phyloP scores from a whole-genome alignment of 2,888 invertebrate genomes.

The Ditula angustiorana region DNA sequence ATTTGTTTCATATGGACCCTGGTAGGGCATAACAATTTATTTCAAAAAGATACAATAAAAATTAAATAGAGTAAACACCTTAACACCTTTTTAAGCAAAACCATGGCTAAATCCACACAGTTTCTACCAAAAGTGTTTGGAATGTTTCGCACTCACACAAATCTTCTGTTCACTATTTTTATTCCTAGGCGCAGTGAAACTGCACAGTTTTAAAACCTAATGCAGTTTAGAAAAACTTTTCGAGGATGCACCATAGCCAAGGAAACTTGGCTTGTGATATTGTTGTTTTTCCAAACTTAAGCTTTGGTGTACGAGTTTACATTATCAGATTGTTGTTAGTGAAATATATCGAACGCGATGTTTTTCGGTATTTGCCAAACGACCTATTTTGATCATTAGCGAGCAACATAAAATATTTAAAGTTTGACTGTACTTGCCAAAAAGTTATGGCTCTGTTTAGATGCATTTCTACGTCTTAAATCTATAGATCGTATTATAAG shows the following conservation, averaged over 20 bases:
- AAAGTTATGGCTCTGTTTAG: too few species aligned
- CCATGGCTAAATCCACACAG: too few species aligned
- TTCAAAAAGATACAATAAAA: too few species aligned
- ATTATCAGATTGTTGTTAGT: conserved; percentile 24
- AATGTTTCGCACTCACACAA: background rate
- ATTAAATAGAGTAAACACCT: too few species aligned
- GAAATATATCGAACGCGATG: conserved; percentile 8
- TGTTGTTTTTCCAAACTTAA: conserved; percentile 27
- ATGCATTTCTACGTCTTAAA: too few species aligned
- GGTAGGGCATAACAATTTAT: too few species aligned
- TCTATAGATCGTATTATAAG: too few species aligned
- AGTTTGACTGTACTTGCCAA: too few species aligned
- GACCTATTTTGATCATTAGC: background rate
- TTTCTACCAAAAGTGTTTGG: background rate
- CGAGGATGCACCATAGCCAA: conserved; percentile 21
- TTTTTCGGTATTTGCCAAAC: conserved; percentile 22
- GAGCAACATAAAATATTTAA: background rate
- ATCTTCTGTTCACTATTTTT: background rate
- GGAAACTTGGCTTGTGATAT: conserved; percentile 34
- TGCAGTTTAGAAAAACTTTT: conserved; percentile 11
- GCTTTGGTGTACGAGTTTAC: conserved; percentile 28
- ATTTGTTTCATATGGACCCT: too few species aligned
- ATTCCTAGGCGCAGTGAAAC: background rate
- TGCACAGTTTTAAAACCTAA: conserved; percentile 11
- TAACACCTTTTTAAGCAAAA: too few species aligned